Conservation (phyloP, 2,113 vertebrate species). For the Dipodomys merriami region DNA sequence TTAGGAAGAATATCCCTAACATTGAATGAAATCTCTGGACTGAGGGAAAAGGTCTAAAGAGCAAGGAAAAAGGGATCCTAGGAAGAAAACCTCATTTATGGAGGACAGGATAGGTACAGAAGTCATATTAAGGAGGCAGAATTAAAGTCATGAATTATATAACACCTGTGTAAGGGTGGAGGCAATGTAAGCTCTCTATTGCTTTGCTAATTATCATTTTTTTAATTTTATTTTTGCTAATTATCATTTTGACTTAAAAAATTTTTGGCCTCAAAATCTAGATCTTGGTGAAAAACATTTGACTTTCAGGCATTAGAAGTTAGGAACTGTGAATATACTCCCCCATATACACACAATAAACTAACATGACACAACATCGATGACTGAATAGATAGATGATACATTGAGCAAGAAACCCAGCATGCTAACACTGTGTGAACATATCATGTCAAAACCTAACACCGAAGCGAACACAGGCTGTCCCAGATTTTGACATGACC, state of each 20-base stretch:
- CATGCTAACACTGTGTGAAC: conserved; percentile 75
- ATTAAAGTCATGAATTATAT: not conserved
- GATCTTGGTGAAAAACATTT: conserved; percentile 59
- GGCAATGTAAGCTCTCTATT: not conserved
- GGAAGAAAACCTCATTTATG: not conserved
- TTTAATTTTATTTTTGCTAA: no score
- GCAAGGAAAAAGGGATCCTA: not conserved
- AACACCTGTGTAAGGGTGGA: not conserved
- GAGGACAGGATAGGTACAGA: not conserved
- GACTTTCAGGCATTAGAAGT: conserved; percentile 52
- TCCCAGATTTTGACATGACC: conserved; percentile 68
- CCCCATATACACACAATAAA: conserved; percentile 21
- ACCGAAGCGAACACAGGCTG: conserved; percentile 36
- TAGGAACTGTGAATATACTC: not conserved
- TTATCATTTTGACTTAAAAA: not conserved
- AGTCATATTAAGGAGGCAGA: not conserved
- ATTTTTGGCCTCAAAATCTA: conserved; percentile 56
- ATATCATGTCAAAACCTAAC: conserved; percentile 70
- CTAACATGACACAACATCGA: not conserved
- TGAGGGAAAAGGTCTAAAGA: not conserved
- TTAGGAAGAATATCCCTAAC: not conserved
- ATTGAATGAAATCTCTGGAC: not conserved
- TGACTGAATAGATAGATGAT: not conserved
- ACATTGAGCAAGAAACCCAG: not conserved
- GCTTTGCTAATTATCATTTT: conserved; percentile 4